A percentile compares a stretch with the other conserved stretches of the same genome.
Conservation (phyloP, 2,888 invertebrate species). For the Noctua janthe region DNA sequence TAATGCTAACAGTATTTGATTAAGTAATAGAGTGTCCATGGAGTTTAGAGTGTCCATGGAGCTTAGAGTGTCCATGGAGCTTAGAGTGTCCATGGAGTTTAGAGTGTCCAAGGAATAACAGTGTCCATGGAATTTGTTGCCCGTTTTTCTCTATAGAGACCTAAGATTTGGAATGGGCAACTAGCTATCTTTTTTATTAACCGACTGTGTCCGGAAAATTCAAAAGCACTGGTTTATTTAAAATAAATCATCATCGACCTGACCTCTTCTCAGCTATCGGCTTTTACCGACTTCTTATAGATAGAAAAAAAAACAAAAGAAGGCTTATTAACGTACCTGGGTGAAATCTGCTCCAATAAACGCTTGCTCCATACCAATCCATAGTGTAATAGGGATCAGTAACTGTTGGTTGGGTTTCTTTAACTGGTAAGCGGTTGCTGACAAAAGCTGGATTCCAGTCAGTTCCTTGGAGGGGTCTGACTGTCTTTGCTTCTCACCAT, state of each 20-base stretch:
- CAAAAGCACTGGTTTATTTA: not conserved
- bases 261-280: not conserved
- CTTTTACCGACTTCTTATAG: not conserved
- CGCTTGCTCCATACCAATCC: constrained; percentile 99
- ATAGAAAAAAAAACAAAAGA: not conserved
- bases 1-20: not conserved
- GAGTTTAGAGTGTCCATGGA: not conserved
- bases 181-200: not conserved
- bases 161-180: not conserved
- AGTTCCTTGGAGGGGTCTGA: constrained; percentile 93
- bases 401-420: constrained; percentile 97
- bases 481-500: constrained; percentile 95
- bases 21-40: not conserved
- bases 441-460: constrained; percentile 94
- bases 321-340: constrained; percentile 88
- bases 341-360: constrained; percentile 98
- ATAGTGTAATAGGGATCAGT: constrained; percentile 98
- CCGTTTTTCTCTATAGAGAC: not conserved
- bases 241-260: not conserved
- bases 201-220: not conserved
- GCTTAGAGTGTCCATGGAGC: not conserved
- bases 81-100: not conserved
- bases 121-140: not conserved
- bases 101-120: not conserved
- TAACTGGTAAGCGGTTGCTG: constrained; percentile 97